Base-by-base conservation (phyloP, 2,797 vertebrate genomes). In the Sciurus vulgaris region DNA sequence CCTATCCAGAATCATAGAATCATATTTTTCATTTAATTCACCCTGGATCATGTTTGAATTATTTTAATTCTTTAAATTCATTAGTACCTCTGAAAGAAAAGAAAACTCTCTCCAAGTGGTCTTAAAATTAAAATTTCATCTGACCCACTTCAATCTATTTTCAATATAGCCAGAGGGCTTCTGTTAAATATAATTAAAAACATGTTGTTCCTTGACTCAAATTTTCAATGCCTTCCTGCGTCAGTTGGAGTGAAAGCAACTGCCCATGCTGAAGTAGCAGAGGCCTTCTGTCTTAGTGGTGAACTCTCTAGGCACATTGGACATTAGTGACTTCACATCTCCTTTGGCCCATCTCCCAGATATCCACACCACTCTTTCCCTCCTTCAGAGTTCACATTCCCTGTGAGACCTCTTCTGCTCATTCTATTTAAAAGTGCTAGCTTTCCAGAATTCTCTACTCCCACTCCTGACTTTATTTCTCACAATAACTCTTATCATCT, bases 11-110 rank as follows among this genome's bases (percentile, higher is more conserved):
- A 76, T 51, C 8, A 4, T 59, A 72, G 65, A 67, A n/a, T 67
- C 14, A 17, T 67, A n/a, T 67, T 61, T 83, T 47, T 94, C 22
- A 59, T 67, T 73, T 44, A 28, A 59, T 81, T 85, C 14, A 73
- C 3, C 20, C 30, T 65, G 28, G 10, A 65, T 63, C 18, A 92
- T 89, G 2, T 35, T 61, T 78, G 4, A 2, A 65, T 77, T 26
- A 33, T 83, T 92, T 86, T 4, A 81, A 38, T 67, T 91, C 18
- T 90, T 93, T 77, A 69, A 89, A 88, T 81, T 51, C 13, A 61
- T 76, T 18, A 17, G 15, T 54, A 69, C 18, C 3, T 70, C 41
- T 74, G 69, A 26, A 26, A 61, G 3, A 3, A 59, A 61, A 22
- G 22, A 26, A 61, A 24, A 61, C 74, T 82, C 88, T 49, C 44